A percentile compares a stretch with the other conserved stretches of the same genome.
These are phyloP conservation scores for Propithecus perrieri DNA, from an alignment of 2,797 vertebrate genomes.

Conservation along the genomic window DNA sequence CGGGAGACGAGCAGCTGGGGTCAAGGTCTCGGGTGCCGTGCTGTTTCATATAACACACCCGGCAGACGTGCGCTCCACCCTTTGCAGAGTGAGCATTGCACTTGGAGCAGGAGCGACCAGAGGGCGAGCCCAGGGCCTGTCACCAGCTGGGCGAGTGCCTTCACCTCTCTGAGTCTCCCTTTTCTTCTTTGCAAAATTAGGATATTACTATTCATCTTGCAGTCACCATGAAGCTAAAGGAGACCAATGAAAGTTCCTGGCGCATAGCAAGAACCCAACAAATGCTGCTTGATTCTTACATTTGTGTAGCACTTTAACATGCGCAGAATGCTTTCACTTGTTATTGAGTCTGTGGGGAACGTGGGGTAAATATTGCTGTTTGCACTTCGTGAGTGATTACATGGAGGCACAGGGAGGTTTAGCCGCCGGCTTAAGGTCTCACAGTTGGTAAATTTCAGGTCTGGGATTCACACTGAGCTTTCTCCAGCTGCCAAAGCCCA, in stretches of 20 bases:
- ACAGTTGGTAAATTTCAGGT: background rate
- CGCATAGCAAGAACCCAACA: background rate
- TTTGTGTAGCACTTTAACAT: background rate
- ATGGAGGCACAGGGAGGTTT: background rate
- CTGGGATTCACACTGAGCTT: background rate
- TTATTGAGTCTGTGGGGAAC: background rate
- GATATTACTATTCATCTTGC: background rate
- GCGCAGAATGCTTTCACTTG: background rate
- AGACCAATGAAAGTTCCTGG: background rate
- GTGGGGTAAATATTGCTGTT: background rate
- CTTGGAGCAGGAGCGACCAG: background rate
- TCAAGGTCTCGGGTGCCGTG: too few species aligned
- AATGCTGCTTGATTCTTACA: background rate
- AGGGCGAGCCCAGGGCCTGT: background rate
- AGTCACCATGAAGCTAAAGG: background rate
- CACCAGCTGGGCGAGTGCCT: background rate
- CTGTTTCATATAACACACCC: background rate
- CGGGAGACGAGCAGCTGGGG: background rate
- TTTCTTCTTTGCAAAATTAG: background rate
- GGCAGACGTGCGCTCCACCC: accelerated
- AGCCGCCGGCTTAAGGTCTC: background rate
- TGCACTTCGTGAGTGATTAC: background rate
- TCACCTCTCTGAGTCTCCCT: background rate
- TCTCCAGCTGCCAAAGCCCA: background rate
- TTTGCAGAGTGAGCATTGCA: background rate